Evolutionary conservation across 2,888 invertebrate species (phyloP), one percentile per base, ranked within the genome.

Genomic region (Ptycholaimellus sp.): DNA sequence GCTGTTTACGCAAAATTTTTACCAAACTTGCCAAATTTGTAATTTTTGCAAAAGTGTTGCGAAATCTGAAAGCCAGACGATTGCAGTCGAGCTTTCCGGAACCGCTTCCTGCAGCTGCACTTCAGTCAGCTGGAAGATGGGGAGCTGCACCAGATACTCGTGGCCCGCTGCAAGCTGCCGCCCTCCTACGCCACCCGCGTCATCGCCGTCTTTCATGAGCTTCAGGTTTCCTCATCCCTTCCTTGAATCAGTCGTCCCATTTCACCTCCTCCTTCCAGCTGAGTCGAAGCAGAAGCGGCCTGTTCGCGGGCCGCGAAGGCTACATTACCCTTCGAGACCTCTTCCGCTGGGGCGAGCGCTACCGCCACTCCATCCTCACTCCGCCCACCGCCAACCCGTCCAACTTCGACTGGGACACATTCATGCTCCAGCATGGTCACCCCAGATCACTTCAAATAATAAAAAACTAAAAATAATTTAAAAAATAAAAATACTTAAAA

Each of bases 1-100:
- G 7, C 17, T 16, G n/a, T 29, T 27, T 27, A 7, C 31, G 13
- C 7, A 32, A 23, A 22, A 7, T n/a, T n/a, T n/a, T n/a, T n/a
- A n/a, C n/a, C n/a, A n/a, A n/a, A n/a, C n/a, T n/a, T n/a, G n/a
- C n/a, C n/a, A n/a, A n/a, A n/a, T n/a, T n/a, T n/a, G n/a, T n/a
- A n/a, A n/a, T n/a, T n/a, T n/a, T n/a, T n/a, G n/a, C n/a, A n/a
- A n/a, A n/a, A n/a, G n/a, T n/a, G n/a, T n/a, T n/a, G n/a, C n/a
- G n/a, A n/a, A n/a, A n/a, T n/a, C n/a, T n/a, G n/a, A n/a, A n/a
- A n/a, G n/a, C n/a, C n/a, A n/a, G n/a, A n/a, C n/a, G n/a, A n/a
- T n/a, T n/a, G n/a, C n/a, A n/a, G n/a, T n/a, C 69, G 93, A 45
- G 96, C 96, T 0, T 93, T 99, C 54, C 72, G 90, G 50, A 96